phyloP scores from a whole-genome alignment of 2,797 vertebrate genomes.

The Sternotherus odoratus region DNA sequence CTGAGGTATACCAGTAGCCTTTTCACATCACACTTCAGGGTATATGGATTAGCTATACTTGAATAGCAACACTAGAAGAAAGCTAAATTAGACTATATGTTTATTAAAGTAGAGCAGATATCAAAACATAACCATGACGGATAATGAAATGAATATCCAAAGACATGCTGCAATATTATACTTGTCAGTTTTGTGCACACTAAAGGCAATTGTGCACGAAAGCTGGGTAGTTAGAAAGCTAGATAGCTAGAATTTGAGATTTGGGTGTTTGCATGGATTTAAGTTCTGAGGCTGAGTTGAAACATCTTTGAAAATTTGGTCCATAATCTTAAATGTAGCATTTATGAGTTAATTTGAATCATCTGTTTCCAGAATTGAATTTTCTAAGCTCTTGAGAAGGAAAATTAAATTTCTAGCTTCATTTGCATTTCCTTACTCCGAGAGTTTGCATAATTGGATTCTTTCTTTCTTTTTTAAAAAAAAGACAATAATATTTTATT shows the following conservation, averaged over 20 bases:
- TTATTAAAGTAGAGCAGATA: background rate
- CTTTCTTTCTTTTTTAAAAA: constrained; percentile 28
- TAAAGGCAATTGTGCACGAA: constrained; percentile 9
- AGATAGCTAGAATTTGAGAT: background rate
- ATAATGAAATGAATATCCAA: background rate
- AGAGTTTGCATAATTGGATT: constrained; percentile 45
- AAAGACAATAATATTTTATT: constrained; percentile 43
- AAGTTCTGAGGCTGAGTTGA: constrained; percentile 6
- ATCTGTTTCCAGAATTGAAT: constrained; percentile 12
- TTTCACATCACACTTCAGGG: background rate
- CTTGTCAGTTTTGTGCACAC: background rate
- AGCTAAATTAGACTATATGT: background rate
- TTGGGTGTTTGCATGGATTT: background rate
- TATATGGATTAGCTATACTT: rapidly evolving
- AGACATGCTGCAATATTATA: background rate
- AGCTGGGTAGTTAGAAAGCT: background rate
- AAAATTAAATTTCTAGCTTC: constrained; percentile 48
- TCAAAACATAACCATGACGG: background rate
- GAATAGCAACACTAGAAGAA: background rate
- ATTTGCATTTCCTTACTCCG: constrained; percentile 51
- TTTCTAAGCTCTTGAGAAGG: constrained; percentile 17
- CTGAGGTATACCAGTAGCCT: background rate
- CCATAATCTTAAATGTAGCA: constrained; percentile 42
- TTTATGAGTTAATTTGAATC: constrained; percentile 28
- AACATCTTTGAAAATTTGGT: constrained; percentile 1